Evolutionary conservation across 2,888 invertebrate species (phyloP), one percentile per base, ranked within the genome.

Genomic region (Aphidoletes aphidimyza): DNA sequence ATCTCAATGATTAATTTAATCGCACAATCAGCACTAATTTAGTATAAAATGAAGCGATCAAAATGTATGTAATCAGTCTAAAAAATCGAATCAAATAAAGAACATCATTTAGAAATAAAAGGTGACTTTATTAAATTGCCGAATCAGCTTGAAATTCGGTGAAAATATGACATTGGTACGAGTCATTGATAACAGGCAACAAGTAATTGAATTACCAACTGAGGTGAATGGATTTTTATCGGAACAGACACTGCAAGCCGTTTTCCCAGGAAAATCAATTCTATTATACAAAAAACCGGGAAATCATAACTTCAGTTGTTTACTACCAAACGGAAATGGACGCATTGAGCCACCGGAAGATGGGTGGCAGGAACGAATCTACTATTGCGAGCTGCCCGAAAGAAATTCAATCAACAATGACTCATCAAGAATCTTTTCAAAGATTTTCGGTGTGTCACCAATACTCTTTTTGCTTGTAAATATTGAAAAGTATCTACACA

Each of bases 101-200:
- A n/a, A n/a, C n/a, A n/a, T n/a, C n/a, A n/a, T n/a, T n/a, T n/a
- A n/a, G n/a, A n/a, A n/a, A n/a, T n/a, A n/a, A n/a, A n/a, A n/a
- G n/a, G n/a, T n/a, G n/a, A n/a, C n/a, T n/a, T n/a, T n/a, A n/a
- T n/a, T 39, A 39, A 39, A 39, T 47, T 47, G 47, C 42, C 42
- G 47, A 47, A 47, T 47, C 8, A 47, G 47, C 8, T 47, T 11
- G 47, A 47, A 47, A 47, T 47, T 47, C 47, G 47, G 47, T 47
- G 47, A 47, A 47, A 47, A 47, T 47, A 47, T 47, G 47, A 47
- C 47, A 47, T 47, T 47, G 47, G 47, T 47, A 47, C 47, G 47
- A 47, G 47, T 47, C 47, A 47, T 47, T 47, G 47, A 47, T 47
- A 47, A 47, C 47, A 47, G 47, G 47, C 47, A 47, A 47, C 47